Base-by-base conservation (phyloP, 2,888 invertebrate genomes). In the Latrodectus hesperus region DNA sequence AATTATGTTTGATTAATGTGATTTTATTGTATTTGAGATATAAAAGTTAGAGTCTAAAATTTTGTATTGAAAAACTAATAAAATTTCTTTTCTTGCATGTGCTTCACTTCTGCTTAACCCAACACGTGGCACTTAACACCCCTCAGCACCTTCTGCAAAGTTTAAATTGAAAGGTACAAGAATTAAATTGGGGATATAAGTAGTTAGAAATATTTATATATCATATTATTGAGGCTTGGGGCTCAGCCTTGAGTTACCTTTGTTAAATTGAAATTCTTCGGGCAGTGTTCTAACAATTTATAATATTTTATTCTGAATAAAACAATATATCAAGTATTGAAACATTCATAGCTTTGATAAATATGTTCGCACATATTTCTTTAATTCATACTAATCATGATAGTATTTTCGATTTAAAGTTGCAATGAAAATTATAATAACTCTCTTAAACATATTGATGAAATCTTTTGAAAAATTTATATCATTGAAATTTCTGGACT, bases 141-240 rank as follows among this genome's bases (percentile, higher is more conserved):
- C 76, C 82, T 78, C 89, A 88, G 85, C 88, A 88, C 80, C 88
- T 64, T 77, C 89, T 88, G 78, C 88, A 88, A 89, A 89, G 89
- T 84, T 88, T 82, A 88, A 84, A 73, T 78, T 84, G 55, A 89
- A 89, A 89, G 89, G 89, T 89, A 89, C 80, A 85, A 82, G 78
- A 86, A 67, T 81, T 68, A 83, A 74, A 65, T 65, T 73, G 16
- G 73, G 86, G 80, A 26, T 55, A 64, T 72, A 60, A 60, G 60
- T 60, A 60, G 60, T 6, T 60, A 60, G 60, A 60, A 60, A 16
- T 60, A n/a, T 60, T 60, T 16, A 60, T 60, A 60, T 60, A 60
- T 60, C 60, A 60, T 60, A n/a, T 60, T 60, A 16, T 60, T 60
- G 12, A 12, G 60, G 60, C 10, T 60, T 60, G n/a, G n/a, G n/a